These are phyloP conservation scores for Drosophila siamana DNA, from an alignment of 2,888 invertebrate species.

Conservation along the genomic window DNA sequence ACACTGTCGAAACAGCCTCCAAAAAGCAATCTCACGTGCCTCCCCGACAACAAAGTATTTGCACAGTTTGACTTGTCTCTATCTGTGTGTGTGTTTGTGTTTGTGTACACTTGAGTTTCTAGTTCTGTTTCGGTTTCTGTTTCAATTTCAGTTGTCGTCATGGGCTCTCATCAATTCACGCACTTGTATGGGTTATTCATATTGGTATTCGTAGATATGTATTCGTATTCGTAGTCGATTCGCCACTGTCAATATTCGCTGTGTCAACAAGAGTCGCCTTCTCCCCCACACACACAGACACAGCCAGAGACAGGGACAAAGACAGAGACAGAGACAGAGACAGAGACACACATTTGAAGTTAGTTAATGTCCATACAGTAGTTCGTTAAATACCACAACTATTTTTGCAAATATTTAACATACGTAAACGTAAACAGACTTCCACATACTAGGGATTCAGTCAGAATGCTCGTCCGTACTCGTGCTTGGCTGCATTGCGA, in stretches of 20 bases:
- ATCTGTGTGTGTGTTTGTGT: constrained; percentile 7
- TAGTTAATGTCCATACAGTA: constrained; percentile 49
- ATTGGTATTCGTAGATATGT: constrained; percentile 14
- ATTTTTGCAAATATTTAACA: constrained; percentile 63
- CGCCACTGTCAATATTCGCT: constrained; percentile 28
- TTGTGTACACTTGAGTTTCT: constrained; percentile 33
- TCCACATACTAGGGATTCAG: constrained; percentile 8
- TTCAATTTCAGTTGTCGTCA: constrained; percentile 29
- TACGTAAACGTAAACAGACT: constrained; percentile 45
- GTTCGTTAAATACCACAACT: constrained; percentile 58
- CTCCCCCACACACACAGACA: constrained; percentile 2
- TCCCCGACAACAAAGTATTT: constrained; percentile 45
- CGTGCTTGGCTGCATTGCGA: neutral
- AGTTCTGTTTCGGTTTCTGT: constrained; percentile 27
- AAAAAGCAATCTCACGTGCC: constrained; percentile 59
- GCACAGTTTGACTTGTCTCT: constrained; percentile 55
- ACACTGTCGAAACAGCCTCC: constrained; percentile 37
- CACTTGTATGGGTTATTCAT: constrained; percentile 16
- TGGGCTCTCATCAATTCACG: constrained; percentile 16
- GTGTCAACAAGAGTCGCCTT: constrained; percentile 31
- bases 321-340: no score
- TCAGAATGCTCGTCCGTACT: constrained; percentile 28
- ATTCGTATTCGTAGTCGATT: constrained; percentile 24
- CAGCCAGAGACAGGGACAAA: no score
- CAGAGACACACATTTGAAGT: constrained; percentile 25